These are phyloP conservation scores for Salvelinus namaycush DNA, from an alignment of 2,113 vertebrate genomes.

Conservation along the genomic window DNA sequence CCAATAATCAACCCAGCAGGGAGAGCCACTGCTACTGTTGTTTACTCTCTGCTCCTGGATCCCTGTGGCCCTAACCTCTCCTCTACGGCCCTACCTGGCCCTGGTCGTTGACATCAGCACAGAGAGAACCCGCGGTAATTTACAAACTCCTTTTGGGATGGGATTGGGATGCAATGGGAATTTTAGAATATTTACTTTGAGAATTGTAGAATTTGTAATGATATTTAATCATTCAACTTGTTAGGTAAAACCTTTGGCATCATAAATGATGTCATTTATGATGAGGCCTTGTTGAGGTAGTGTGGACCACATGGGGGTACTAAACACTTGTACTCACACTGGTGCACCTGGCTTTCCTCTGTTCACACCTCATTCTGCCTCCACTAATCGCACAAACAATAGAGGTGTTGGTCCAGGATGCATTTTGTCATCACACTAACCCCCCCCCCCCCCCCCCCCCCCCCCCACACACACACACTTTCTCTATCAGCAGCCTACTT, in stretches of 20 bases:
- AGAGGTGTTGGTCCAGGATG: constrained; percentile 70
- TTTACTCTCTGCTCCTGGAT: constrained; percentile 58
- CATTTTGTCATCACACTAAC: constrained; percentile 59
- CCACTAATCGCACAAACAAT: constrained; percentile 35
- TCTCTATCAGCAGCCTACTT: constrained; percentile 5
- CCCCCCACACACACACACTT: constrained; percentile 12
- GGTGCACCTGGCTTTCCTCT: constrained; percentile 63
- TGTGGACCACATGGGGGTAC: neutral
- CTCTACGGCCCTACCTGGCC: neutral
- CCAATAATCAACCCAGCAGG: constrained; percentile 69
- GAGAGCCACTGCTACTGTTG: constrained; percentile 52
- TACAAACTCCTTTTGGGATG: neutral
- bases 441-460: neutral
- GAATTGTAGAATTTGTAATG: too few relatives aligned
- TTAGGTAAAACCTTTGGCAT: neutral
- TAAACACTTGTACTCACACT: neutral
- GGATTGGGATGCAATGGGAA: too few relatives aligned
- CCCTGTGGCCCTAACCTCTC: neutral
- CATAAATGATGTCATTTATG: constrained; percentile 15
- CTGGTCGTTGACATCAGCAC: neutral
- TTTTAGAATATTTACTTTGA: too few relatives aligned
- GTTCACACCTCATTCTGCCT: constrained; percentile 55
- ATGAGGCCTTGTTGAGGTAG: constrained; percentile 32
- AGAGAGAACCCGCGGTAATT: neutral
- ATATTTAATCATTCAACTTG: too few relatives aligned